Base-by-base conservation (phyloP, 2,797 vertebrate genomes). In the Ataeniobius toweri region DNA sequence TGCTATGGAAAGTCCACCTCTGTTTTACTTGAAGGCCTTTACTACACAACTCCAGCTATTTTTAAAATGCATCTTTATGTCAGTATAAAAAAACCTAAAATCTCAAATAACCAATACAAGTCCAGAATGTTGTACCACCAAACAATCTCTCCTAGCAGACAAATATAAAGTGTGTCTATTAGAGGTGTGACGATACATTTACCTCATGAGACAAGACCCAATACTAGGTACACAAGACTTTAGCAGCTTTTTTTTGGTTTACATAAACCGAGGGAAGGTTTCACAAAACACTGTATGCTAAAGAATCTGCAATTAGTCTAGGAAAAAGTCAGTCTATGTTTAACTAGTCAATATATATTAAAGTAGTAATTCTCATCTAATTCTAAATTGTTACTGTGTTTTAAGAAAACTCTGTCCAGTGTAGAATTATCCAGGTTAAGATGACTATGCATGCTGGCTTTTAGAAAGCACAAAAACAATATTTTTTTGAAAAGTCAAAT, bases 61-160 rank as follows among this genome's bases (percentile, higher is more conserved):
- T 67, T 41, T 41, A 2, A 10, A 39, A 41, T 67, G 18, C 36
- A 39, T 24, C 63, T 67, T 39, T 67, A 39, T 39, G 22, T 24
- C 20, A 22, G 1, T 13, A 67, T 41, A 22, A 5, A 31, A 67
- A 67, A 55, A 20, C 14, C 51, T 55, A 22, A 51, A 3, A 51
- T 18, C 50, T 5, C 18, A 28, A 20, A 31, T 63, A 70, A 83
- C 74, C 77, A 72, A 68, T 6, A n/a, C 73, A 82, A 68, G 86
- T 79, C 81, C n/a, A 63, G 77, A 74, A 80, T 59, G 48, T 46
- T 63, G 13, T 3, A 41, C 73, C 70, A 77, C 71, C 78, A 69
- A 65, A 83, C 46, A 74, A 75, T 71, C 44, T 4, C 0, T 56
- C 39, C 39, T 24, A 12, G 76, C 55, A 51, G 50, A 31, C 67